Evolutionary conservation across 2,113 vertebrate species (phyloP), one percentile per base, ranked within the genome.

Genomic region (Pseudorectes ferrugineus): DNA sequence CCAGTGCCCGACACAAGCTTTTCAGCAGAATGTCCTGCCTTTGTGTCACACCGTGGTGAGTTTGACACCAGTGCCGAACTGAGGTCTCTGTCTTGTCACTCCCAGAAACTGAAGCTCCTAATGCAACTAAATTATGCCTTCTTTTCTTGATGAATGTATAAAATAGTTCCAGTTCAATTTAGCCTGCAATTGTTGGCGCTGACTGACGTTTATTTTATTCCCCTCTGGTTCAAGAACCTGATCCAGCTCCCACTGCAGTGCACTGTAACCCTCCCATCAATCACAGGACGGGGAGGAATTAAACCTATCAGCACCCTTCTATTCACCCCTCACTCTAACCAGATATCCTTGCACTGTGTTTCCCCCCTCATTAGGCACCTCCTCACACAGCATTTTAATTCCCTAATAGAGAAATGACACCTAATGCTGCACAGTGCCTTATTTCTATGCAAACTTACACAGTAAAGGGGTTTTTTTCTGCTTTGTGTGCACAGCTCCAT

Each of bases 21-120:
- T 42, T 12, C 38, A 40, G 54, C 7, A 45, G 42, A 48, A 42
- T 3, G 9, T 3, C 31, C 33, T 38, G n/a, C 17, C 21, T 19
- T 10, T 11, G 36, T 2, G 24, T 58, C 35, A 1, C 8, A 14
- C 5, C 0, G 0, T 14, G 33, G 22, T 4, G 12, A 0, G 0
- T 51, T n/a, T 85, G 29, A 23, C 24, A 24, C 29, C 11, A 24
- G 38, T 1, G 4, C 38, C 7, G 11, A 45, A 14, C 25, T 11
- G 35, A 23, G 23, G 42, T 25, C 4, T 72, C 65, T 75, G 20
- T 24, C 36, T 31, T 63, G 43, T 63, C 51, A 28, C 4, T 73
- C 20, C 19, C 31, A 42, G 40, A 82, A 89, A 40, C 5, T n/a
- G 18, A 75, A 83, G 63, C 17, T 77, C 48, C 25, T 71, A 74